A percentile compares a stretch with the other conserved stretches of the same genome.
Conservation (phyloP, 37 sponge, comb jelly and placozoan genomes). For the Tethya wilhelma region DNA sequence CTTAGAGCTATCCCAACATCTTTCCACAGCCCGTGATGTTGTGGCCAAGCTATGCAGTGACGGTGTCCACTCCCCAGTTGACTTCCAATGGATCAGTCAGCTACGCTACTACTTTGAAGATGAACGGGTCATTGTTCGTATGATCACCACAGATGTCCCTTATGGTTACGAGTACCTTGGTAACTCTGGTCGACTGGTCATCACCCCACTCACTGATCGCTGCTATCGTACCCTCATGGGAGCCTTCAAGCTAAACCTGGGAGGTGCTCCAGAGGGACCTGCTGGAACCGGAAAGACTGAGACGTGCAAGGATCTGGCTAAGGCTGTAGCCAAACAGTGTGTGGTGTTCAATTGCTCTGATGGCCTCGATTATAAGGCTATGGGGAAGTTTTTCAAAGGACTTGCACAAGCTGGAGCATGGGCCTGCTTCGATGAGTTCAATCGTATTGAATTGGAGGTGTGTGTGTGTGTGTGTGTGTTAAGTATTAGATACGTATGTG, state of each 20-base stretch:
- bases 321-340: slow-evolving; percentile 99
- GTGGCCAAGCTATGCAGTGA: slow-evolving; percentile 83
- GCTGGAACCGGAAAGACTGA: slow-evolving; percentile 96
- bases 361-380: slow-evolving; percentile 98
- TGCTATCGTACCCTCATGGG: slow-evolving; percentile 99
- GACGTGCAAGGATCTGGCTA: slow-evolving; percentile 97
- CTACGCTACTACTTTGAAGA: slow-evolving; percentile 96
- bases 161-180: slow-evolving; percentile 99
- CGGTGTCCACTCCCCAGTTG: slow-evolving; percentile 64
- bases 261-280: slow-evolving; percentile 98
- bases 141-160: slow-evolving; percentile 97
- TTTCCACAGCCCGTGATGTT: slow-evolving; percentile 89
- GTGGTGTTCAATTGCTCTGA: slow-evolving; percentile 99
- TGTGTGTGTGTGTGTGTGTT: slow-evolving; percentile 1
- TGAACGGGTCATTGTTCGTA: slow-evolving; percentile 78
- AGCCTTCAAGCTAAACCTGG: slow-evolving; percentile 95
- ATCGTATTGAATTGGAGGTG: slow-evolving; percentile 97
- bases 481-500: background rate
- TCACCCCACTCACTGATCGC: slow-evolving; percentile 97
- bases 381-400: slow-evolving; percentile 99
- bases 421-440: slow-evolving; percentile 99
- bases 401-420: slow-evolving; percentile 99
- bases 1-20: background rate
- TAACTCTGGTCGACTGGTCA: slow-evolving; percentile 97
- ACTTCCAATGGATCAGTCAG: slow-evolving; percentile 99